These are phyloP conservation scores for Vombatus ursinus DNA, from an alignment of 2,113 vertebrate genomes.

Conservation along the genomic window DNA sequence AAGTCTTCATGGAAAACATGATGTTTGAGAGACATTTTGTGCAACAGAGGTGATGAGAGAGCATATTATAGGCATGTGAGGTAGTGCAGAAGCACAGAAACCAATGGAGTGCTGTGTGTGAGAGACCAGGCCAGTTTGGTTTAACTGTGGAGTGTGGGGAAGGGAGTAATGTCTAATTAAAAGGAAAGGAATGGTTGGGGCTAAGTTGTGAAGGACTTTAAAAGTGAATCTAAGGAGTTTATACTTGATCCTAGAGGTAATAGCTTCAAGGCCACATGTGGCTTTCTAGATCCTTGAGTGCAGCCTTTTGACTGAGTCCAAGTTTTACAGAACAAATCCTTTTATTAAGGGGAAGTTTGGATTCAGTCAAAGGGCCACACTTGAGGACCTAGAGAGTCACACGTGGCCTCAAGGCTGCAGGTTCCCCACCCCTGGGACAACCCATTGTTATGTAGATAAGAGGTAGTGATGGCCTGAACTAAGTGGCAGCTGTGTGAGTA, in stretches of 20 bases:
- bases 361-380: too few relatives aligned
- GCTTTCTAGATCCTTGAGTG: too few relatives aligned
- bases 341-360: too few relatives aligned
- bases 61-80: not conserved
- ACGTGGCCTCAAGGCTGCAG: too few relatives aligned
- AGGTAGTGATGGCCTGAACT: too few relatives aligned
- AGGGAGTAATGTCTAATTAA: not conserved
- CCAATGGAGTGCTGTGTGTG: not conserved
- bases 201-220: not conserved
- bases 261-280: not conserved
- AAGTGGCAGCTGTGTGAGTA: too few relatives aligned
- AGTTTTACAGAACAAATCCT: too few relatives aligned
- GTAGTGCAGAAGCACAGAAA: not conserved
- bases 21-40: not conserved
- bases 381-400: too few relatives aligned
- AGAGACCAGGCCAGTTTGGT: not conserved
- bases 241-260: not conserved
- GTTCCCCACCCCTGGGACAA: too few relatives aligned
- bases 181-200: not conserved
- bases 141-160: not conserved
- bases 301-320: too few relatives aligned
- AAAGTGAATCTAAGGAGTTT: not conserved
- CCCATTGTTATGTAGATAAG: not conserved
- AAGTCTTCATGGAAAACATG: not conserved
- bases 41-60: not conserved